Evolutionary conservation across 2,113 vertebrate species (phyloP).

Genomic region (Canis aureus): DNA sequence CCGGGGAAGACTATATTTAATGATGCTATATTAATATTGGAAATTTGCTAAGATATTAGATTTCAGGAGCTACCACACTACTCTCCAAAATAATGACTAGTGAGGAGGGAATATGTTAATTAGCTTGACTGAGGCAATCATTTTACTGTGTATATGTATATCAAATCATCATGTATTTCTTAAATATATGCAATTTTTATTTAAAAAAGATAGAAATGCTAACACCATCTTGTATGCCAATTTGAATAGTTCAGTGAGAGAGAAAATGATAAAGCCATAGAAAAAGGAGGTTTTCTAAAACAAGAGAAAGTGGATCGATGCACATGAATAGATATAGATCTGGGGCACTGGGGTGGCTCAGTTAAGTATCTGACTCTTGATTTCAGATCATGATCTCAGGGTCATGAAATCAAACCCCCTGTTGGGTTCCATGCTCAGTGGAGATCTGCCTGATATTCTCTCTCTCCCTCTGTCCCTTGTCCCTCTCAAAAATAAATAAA

Average conservation of each 20-base stretch:
- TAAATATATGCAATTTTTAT: neutral
- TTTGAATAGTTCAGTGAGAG: neutral
- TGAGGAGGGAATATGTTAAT: neutral
- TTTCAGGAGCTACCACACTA: neutral
- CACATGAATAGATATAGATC: no score
- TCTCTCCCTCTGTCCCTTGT: no score
- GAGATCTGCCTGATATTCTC: no score
- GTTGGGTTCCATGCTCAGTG: no score
- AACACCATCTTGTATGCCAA: neutral
- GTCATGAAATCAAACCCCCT: no score
- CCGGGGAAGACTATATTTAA: neutral
- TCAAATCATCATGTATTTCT: neutral
- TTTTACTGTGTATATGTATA: neutral
- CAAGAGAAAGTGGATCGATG: neutral
- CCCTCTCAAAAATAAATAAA: neutral
- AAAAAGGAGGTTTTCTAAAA: neutral
- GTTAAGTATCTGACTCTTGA: neutral
- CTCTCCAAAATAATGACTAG: neutral
- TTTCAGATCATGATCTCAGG: neutral
- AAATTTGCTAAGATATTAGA: neutral
- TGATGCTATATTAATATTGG: neutral
- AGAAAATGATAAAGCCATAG: neutral
- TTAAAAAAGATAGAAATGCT: neutral
- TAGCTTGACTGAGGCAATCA: no score
- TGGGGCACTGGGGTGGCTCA: neutral